These are phyloP conservation scores for Camptogramma bilineatum DNA, from an alignment of 2,888 invertebrate genomes.

Conservation along the genomic window DNA sequence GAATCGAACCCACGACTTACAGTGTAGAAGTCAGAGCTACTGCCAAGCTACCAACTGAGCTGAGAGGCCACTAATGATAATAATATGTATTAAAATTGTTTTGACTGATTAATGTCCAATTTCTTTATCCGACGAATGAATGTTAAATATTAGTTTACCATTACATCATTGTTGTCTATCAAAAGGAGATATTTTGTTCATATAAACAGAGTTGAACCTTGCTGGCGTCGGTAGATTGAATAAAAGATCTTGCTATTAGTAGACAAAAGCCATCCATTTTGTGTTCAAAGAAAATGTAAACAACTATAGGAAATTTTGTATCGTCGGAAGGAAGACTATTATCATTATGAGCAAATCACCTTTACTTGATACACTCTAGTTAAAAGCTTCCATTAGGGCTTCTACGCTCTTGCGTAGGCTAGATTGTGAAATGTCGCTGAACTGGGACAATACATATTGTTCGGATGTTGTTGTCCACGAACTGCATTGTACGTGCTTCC, in stretches of 20 bases:
- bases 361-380: constrained; percentile 27
- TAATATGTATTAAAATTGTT: too few species aligned
- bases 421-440: constrained; percentile 36
- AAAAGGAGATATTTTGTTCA: too few species aligned
- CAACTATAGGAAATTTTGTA: not conserved
- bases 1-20: too few species aligned
- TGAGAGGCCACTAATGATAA: too few species aligned
- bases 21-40: too few species aligned
- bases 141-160: too few species aligned
- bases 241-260: not conserved
- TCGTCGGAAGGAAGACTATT: constrained; percentile 17
- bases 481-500: constrained; percentile 28
- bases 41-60: too few species aligned
- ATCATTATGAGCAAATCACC: constrained; percentile 20
- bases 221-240: not conserved
- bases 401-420: constrained; percentile 24
- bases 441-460: constrained; percentile 40
- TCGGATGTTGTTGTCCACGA: constrained; percentile 32
- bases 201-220: not conserved
- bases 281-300: constrained; percentile 8
- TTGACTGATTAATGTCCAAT: too few species aligned
- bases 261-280: not conserved
- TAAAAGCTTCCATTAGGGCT: constrained; percentile 36
- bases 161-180: too few species aligned
- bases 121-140: too few species aligned